phyloP scores from a whole-genome alignment of 1,140 invertebrate species.

The Maconellicoccus hirsutus region DNA sequence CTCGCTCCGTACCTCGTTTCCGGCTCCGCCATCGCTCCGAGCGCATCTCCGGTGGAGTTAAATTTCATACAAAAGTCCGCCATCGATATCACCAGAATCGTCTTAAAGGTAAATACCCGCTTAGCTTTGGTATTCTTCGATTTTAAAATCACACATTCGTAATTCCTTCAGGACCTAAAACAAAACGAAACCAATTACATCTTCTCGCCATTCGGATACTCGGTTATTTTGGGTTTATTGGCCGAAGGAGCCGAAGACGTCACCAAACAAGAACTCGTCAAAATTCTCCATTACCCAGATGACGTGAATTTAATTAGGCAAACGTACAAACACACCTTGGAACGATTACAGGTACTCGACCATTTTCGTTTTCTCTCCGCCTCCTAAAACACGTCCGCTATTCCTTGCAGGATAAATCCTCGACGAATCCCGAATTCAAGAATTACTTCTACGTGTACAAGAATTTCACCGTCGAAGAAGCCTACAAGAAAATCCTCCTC shows the following conservation, averaged over 20 bases:
- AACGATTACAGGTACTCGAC: constrained; percentile 28
- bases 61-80: neutral
- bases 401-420: constrained; percentile 30
- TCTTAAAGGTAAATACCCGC: neutral
- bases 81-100: neutral
- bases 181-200: constrained; percentile 46
- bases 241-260: constrained; percentile 46
- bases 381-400: neutral
- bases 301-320: constrained; percentile 37
- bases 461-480: constrained; percentile 45
- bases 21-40: neutral
- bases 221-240: constrained; percentile 44
- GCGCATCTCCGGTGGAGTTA: neutral
- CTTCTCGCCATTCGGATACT: constrained; percentile 49
- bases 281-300: constrained; percentile 43
- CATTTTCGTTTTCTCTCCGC: too few relatives aligned
- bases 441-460: constrained; percentile 53
- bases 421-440: constrained; percentile 44
- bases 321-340: constrained; percentile 28
- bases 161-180: constrained; percentile 38
- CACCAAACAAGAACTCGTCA: constrained; percentile 42
- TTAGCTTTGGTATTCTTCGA: too few relatives aligned
- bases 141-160: neutral
- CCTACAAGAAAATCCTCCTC: constrained; percentile 43
- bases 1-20: neutral